Evolutionary conservation across 2,113 vertebrate species (phyloP).

Genomic region (Perca fluviatilis): DNA sequence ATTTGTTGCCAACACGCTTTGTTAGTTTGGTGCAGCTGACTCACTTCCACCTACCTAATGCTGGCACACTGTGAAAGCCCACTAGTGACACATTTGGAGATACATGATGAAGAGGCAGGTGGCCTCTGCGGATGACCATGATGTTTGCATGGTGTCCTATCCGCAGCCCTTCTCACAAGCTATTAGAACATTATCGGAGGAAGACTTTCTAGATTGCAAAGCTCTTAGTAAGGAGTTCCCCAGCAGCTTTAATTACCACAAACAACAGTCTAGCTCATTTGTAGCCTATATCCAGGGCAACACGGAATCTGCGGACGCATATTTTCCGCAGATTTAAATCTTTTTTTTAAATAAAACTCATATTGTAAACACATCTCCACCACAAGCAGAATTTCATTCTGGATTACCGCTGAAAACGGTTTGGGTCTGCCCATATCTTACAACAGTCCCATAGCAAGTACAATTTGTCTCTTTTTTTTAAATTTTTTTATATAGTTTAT

Average conservation of each 20-base stretch:
- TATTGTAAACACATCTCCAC: too few species aligned
- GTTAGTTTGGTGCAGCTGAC: constrained; percentile 63
- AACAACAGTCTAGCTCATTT: neutral
- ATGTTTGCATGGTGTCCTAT: constrained; percentile 67
- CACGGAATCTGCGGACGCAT: too few species aligned
- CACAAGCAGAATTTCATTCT: too few species aligned
- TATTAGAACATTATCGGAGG: constrained; percentile 50
- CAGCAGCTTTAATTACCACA: neutral
- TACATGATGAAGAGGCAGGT: constrained; percentile 71
- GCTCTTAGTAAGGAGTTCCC: neutral
- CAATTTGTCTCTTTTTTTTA: neutral
- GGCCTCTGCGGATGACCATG: constrained; percentile 62
- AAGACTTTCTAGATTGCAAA: constrained; percentile 34
- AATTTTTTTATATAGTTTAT: too few species aligned
- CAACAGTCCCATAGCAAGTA: neutral
- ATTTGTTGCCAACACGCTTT: constrained; percentile 30
- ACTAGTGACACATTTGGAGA: constrained; percentile 61
- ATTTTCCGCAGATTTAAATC: too few species aligned
- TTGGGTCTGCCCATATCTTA: neutral
- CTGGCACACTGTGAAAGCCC: constrained; percentile 57
- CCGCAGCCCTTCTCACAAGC: constrained; percentile 45
- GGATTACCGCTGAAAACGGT: too few species aligned
- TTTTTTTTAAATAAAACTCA: too few species aligned
- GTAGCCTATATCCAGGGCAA: neutral
- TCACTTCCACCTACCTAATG: constrained; percentile 62